A percentile compares a stretch with the other conserved stretches of the same genome.
phyloP scores from a whole-genome alignment of 2,888 invertebrate species.

The Microdon myrmicae region DNA sequence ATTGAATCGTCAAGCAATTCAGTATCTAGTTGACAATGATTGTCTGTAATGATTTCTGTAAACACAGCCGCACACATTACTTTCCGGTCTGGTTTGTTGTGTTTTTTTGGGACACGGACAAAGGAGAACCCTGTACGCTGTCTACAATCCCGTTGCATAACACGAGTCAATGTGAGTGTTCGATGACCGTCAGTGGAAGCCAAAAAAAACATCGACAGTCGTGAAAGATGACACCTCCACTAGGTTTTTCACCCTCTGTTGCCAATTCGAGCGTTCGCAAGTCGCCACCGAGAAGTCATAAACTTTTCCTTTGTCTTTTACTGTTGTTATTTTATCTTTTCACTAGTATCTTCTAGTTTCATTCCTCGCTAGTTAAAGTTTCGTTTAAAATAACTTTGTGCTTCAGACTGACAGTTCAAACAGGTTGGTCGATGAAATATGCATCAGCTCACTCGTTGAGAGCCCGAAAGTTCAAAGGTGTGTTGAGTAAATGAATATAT shows the following conservation, averaged over 20 bases:
- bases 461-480: too few species aligned
- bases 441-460: too few species aligned
- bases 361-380: too few species aligned
- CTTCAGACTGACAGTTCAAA: too few species aligned
- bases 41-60: conserved; percentile 59
- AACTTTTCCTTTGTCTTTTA: too few species aligned
- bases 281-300: too few species aligned
- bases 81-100: conserved; percentile 8
- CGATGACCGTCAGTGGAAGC: conserved; percentile 49
- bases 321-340: too few species aligned
- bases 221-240: conserved; percentile 45
- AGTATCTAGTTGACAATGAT: conserved; percentile 54
- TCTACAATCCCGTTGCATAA: conserved; percentile 45
- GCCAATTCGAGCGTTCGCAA: too few species aligned
- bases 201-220: conserved; percentile 31
- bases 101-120: conserved; percentile 26
- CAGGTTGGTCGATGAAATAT: too few species aligned
- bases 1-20: conserved; percentile 59
- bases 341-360: too few species aligned
- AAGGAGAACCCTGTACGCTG: conserved; percentile 49
- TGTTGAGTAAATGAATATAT: too few species aligned
- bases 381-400: too few species aligned
- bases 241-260: conserved; percentile 25
- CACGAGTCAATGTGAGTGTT: conserved; percentile 28
- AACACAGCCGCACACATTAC: conserved; percentile 62